These are phyloP conservation scores for Microchrysa polita DNA, from an alignment of 2,888 invertebrate species.

Conservation along the genomic window DNA sequence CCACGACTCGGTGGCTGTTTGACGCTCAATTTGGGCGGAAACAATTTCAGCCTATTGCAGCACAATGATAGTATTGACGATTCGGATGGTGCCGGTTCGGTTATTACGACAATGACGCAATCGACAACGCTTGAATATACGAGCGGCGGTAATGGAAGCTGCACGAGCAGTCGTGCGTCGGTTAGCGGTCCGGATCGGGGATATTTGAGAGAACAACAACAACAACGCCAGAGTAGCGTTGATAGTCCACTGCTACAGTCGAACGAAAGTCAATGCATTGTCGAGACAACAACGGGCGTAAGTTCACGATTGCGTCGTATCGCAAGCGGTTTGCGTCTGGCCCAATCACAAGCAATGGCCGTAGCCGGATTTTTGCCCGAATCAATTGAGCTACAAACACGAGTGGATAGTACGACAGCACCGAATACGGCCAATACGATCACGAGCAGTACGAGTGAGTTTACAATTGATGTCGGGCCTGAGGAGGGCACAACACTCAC, in stretches of 20 bases:
- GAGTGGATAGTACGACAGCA: neutral
- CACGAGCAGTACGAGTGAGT: neutral
- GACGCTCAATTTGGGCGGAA: constrained; percentile 35
- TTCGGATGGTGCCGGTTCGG: constrained; percentile 56
- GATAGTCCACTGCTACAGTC: neutral
- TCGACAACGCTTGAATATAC: constrained; percentile 54
- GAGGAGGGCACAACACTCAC: constrained; percentile 23
- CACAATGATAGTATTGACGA: constrained; percentile 56
- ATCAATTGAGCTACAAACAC: constrained; percentile 44
- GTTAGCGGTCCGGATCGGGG: neutral
- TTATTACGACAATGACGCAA: constrained; percentile 56
- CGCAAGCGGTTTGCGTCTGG: constrained; percentile 75
- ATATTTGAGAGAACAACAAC: constrained; percentile 9
- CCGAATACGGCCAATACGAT: neutral
- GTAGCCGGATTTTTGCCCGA: constrained; percentile 73
- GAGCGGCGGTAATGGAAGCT: constrained; percentile 50
- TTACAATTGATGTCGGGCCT: constrained; percentile 14
- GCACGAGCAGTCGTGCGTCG: constrained; percentile 40
- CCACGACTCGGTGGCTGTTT: constrained; percentile 55
- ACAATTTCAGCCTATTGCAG: constrained; percentile 34
- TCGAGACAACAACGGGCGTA: neutral
- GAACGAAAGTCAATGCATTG: neutral
- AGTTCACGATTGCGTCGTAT: constrained; percentile 65
- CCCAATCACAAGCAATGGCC: constrained; percentile 78
- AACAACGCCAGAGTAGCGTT: neutral